A percentile compares a stretch with the other conserved stretches of the same genome.
Conservation (phyloP, 1,140 invertebrate genomes). For the Mercenaria mercenaria region DNA sequence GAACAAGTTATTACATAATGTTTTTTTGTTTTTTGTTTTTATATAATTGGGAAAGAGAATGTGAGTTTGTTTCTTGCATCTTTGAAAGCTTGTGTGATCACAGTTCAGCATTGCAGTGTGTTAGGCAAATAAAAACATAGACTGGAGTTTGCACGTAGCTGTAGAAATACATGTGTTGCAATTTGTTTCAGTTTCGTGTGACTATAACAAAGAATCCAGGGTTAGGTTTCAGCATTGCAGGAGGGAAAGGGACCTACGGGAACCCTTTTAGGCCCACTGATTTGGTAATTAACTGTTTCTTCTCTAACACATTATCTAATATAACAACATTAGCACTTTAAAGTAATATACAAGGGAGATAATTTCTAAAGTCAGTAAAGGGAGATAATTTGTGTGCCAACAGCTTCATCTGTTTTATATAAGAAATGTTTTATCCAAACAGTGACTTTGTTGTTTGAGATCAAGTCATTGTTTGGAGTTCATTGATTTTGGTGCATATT, state of each 20-base stretch:
- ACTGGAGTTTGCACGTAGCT: neutral
- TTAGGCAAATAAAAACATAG: neutral
- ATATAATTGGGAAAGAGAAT: too few species aligned
- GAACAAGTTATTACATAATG: too few species aligned
- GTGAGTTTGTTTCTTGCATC: conserved; percentile 19
- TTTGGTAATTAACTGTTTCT: conserved; percentile 64
- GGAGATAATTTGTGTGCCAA: neutral
- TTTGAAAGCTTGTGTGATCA: neutral
- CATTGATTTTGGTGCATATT: too few species aligned
- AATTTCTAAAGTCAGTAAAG: neutral
- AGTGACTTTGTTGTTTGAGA: too few species aligned
- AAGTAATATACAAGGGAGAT: too few species aligned
- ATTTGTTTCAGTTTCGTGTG: conserved; percentile 81
- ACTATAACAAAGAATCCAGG: conserved; percentile 83
- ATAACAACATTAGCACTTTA: too few species aligned
- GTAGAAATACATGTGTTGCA: conserved; percentile 42
- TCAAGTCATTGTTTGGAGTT: too few species aligned
- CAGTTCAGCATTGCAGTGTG: neutral
- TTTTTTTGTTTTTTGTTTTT: too few species aligned
- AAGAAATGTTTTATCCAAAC: too few species aligned
- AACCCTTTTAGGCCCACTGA: conserved; percentile 83
- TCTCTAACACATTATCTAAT: conserved; percentile 22
- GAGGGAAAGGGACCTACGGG: conserved; percentile 82
- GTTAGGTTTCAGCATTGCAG: conserved; percentile 85
- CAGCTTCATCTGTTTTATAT: too few species aligned